Evolutionary conservation across 2,113 vertebrate genomes (phyloP), one percentile per base, ranked within the genome.

Genomic region (Rissa tridactyla): DNA sequence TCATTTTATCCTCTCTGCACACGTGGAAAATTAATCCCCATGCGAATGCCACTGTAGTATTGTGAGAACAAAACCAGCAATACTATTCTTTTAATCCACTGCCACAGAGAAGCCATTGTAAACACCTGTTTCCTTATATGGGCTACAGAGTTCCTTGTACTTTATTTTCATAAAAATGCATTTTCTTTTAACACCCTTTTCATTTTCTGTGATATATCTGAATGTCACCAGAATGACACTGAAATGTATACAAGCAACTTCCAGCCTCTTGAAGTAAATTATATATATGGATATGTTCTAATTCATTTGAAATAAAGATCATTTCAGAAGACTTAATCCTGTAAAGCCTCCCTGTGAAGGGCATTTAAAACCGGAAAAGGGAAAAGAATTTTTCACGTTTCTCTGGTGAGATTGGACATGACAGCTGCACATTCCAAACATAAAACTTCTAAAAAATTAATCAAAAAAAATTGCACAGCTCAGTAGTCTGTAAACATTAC

Each of bases 31-130:
- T 46, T 55, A 96, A 92, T 66, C 68, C 87, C 51, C 47, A 25
- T 82, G 86, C 91, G 89, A 91, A 96, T 94, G 66, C 54, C 54
- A 44, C 84, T 81, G 26, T 49, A 14, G 38, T 34, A 13, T 9
- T 88, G 69, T 47, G 49, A 81, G 95, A 90, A 88, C 66, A 95
- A 71, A 97, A 96, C 91, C 60, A 96, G 58, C 82, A 85, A 90
- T 8, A 2, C 78, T 46, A 3, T 76, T 62, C 71, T 79, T 95
- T 66, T 86, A 82, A 80, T 90, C 57, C 79, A 26, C 32, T 55
- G 64, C 88, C 86, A 12, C 10, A 5, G 52, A 49, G 77, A 11
- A 83, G 65, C 92, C 26, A 4, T 18, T 86, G 77, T 47, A 42
- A 88, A 20, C 69, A 77, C 60, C 77, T 78, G 14, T 77, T 82